Percentiles rank a stretch among this genome's conserved stretches.
phyloP scores from a whole-genome alignment of 2,113 vertebrate species.

The Bujurquina vittata region DNA sequence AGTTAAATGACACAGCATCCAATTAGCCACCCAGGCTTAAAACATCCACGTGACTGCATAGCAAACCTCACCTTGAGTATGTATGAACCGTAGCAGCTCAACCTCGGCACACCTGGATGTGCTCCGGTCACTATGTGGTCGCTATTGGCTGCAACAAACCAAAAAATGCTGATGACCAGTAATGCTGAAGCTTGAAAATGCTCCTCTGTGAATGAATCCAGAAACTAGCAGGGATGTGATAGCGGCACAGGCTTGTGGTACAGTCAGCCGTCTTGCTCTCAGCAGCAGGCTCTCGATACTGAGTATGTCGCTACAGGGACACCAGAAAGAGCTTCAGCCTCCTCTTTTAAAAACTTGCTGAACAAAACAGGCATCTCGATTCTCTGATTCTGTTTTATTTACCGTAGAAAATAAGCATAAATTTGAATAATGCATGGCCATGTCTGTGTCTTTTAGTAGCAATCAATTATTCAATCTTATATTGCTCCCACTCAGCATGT shows the following conservation, averaged over 20 bases:
- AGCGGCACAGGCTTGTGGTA: neutral
- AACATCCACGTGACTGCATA: too few species aligned
- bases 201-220: too few species aligned
- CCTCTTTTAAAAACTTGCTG: slow-evolving; percentile 5
- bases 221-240: neutral
- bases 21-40: too few species aligned
- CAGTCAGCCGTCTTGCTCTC: slow-evolving; percentile 6
- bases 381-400: slow-evolving; percentile 38
- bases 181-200: neutral
- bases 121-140: too few species aligned
- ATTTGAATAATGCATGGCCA: slow-evolving; percentile 68
- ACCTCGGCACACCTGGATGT: too few species aligned
- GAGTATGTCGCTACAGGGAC: neutral
- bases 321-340: neutral
- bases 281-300: neutral
- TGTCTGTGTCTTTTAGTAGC: slow-evolving; percentile 56
- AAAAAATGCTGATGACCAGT: neutral
- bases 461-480: slow-evolving; percentile 73
- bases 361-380: neutral
- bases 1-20: too few species aligned
- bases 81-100: too few species aligned
- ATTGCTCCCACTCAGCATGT: slow-evolving; percentile 61
- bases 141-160: neutral
- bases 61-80: too few species aligned
- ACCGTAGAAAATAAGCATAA: slow-evolving; percentile 46